Conservation (phyloP, 2,797 vertebrate species). For the Gymnopithys bicolor region DNA sequence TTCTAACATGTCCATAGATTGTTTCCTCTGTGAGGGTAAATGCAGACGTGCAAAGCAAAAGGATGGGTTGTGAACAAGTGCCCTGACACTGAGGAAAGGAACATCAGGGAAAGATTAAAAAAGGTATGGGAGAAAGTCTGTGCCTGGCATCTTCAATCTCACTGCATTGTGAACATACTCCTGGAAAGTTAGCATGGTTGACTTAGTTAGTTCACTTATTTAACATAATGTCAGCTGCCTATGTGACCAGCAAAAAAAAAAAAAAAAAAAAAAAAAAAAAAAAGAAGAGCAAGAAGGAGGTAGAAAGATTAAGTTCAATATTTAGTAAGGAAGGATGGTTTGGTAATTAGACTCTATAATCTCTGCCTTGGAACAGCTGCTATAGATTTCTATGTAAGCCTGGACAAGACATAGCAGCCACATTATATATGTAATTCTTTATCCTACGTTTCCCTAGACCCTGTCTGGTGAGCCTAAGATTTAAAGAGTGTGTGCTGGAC, state of each 20-base stretch:
- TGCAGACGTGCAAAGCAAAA: neutral
- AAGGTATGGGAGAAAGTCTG: neutral
- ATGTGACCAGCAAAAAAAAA: neutral
- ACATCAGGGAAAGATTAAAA: neutral
- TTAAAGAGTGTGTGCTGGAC: neutral
- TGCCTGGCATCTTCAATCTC: neutral
- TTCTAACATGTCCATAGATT: neutral
- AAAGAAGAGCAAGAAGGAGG: neutral
- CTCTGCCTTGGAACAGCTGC: neutral
- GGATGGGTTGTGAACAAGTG: neutral
- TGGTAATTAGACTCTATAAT: neutral
- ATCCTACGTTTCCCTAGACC: neutral
- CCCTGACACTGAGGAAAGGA: neutral
- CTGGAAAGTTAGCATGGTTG: neutral
- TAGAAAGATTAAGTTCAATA: neutral
- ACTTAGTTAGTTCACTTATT: no score
- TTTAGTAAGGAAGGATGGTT: neutral
- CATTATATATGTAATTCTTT: neutral
- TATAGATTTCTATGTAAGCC: neutral
- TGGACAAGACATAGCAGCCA: neutral
- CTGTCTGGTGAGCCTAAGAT: neutral
- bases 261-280: no score
- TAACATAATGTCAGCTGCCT: neutral
- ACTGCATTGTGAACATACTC: neutral
- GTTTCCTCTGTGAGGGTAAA: neutral